A percentile compares a stretch with the other conserved stretches of the same genome.
Evolutionary conservation across 1,140 invertebrate genomes (phyloP).

Genomic region (Teleopsis dalmanni): DNA sequence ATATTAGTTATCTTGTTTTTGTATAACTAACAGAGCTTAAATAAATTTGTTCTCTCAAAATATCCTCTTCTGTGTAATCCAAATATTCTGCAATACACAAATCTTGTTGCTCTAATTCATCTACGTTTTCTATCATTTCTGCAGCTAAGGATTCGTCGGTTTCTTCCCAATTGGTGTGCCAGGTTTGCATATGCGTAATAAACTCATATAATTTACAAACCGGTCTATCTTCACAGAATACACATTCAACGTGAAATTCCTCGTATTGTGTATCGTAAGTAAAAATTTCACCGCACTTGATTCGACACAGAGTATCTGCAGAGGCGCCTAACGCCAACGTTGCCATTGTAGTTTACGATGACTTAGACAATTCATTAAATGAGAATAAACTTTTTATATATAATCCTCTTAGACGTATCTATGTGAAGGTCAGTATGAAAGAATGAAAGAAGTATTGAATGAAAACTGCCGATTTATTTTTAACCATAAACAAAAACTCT

Average conservation of each 20-base stretch:
- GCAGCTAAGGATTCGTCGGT: neutral
- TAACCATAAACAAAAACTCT: too few relatives aligned
- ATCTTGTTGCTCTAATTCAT: neutral
- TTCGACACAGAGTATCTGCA: slow-evolving; percentile 8
- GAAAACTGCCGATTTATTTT: too few relatives aligned
- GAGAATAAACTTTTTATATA: too few relatives aligned
- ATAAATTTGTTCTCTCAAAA: neutral
- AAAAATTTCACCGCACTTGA: slow-evolving; percentile 30
- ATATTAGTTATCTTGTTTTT: neutral
- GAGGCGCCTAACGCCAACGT: neutral
- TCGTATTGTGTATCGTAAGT: slow-evolving; percentile 35
- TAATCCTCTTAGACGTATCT: too few relatives aligned
- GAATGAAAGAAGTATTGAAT: too few relatives aligned
- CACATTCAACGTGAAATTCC: slow-evolving; percentile 33
- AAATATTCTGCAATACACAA: neutral
- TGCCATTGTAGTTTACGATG: neutral
- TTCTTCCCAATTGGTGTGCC: slow-evolving; percentile 29
- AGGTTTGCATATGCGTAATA: slow-evolving; percentile 32
- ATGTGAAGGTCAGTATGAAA: too few relatives aligned
- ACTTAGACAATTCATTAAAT: too few relatives aligned
- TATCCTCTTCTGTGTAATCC: neutral
- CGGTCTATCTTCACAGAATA: slow-evolving; percentile 31
- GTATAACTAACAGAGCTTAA: neutral
- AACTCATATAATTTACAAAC: slow-evolving; percentile 31
- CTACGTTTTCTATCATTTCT: neutral